Evolutionary conservation across 2,113 vertebrate genomes (phyloP), one percentile per base, ranked within the genome.

Genomic region (Rhinopomastus cyanomelas): DNA sequence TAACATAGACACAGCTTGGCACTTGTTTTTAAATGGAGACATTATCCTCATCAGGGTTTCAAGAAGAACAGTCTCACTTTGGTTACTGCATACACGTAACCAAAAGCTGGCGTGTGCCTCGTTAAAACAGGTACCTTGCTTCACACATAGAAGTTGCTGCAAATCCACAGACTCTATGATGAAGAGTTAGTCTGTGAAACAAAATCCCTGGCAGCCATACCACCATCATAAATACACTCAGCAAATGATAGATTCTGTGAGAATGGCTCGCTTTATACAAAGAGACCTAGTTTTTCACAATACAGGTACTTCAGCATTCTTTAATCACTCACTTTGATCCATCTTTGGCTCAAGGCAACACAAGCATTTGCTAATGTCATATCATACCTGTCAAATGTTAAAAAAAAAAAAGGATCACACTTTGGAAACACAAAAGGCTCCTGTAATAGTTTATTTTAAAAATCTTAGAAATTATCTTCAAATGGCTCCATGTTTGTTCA

Each of bases 331-430:
- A 99, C 99, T 94, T 97, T 93, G 36, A 97, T 96, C 99, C 99
- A 99, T 94, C 92, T 98, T 91, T 98, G 98, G 91, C 97, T 96
- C 90, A 99, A 98, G 79, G 97, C 89, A 86, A 98, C 95, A 27
- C 99, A 99, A 85, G 98, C 97, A 48, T 99, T 98, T 9, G 98
- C 97, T 76, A 99, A 90, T 8, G 98, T 98, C 93, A 97, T 98
- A 86, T 99, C 99, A 29, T 99, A 99, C 88, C 99, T 99, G 96
- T 57, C 42, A 95, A 95, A 89, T 65, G 89, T 57, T 36, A 88
- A 72, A 75, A 92, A 61, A 75, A 92, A 61, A 26, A 78, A 66
- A 84, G 17, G 16, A 73, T 77, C 59, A 91, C 37, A 22, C 22
- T 59, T 34, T 5, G 25, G 74, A 77, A 87, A 77, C 36, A 49